Conservation (phyloP, 1,140 invertebrate genomes). For the Ooceraea biroi region DNA sequence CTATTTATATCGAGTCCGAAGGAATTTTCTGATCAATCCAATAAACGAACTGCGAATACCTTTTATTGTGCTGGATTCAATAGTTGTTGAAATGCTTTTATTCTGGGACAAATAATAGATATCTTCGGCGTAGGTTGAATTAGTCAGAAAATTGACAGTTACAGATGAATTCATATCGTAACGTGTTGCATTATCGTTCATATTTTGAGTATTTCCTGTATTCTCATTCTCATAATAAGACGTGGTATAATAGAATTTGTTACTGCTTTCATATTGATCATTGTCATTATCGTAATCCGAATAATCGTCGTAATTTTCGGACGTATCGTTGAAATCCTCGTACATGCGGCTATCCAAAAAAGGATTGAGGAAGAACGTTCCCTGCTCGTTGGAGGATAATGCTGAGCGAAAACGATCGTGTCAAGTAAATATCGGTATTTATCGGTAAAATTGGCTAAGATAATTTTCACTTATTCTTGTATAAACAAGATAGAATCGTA, state of each 20-base stretch:
- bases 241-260: not conserved
- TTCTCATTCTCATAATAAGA: not conserved
- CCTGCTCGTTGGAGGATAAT: not conserved
- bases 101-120: not conserved
- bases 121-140: slow-evolving; percentile 12
- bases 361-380: slow-evolving; percentile 33
- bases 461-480: no score
- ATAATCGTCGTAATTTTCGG: slow-evolving; percentile 52
- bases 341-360: slow-evolving; percentile 48
- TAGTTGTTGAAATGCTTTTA: not conserved
- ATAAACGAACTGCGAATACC: not conserved
- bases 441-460: not conserved
- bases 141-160: not conserved
- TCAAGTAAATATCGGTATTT: not conserved
- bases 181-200: not conserved
- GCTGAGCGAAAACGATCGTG: slow-evolving; percentile 5
- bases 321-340: slow-evolving; percentile 77
- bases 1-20: no score
- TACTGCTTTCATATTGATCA: not conserved
- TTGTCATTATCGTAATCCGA: slow-evolving; percentile 31
- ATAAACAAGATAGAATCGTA: not conserved
- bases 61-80: not conserved
- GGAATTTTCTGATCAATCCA: no score
- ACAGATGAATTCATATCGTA: slow-evolving; percentile 12
- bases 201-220: not conserved